phyloP scores from a whole-genome alignment of 2,113 vertebrate genomes.

The Atherinomorus stipes region DNA sequence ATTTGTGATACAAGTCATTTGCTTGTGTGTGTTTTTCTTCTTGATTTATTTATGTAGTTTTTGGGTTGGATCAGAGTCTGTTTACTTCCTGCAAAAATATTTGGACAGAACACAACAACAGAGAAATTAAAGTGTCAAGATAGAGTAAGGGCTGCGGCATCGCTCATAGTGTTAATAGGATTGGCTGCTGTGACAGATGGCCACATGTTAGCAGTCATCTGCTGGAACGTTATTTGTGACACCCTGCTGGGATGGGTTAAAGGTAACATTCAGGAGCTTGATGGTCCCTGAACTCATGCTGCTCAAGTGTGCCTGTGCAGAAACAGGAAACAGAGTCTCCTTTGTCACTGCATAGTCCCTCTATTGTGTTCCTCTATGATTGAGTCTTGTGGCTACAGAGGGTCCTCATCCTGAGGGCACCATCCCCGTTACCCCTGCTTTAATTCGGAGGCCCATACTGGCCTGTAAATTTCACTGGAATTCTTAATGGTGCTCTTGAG shows the following conservation, averaged over 20 bases:
- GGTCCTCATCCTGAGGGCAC: constrained; percentile 68
- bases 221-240: constrained; percentile 35
- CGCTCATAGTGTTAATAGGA: constrained; percentile 3
- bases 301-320: constrained; percentile 51
- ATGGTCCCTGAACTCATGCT: constrained; percentile 39
- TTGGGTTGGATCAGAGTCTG: constrained; percentile 16
- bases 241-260: constrained; percentile 55
- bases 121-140: constrained; percentile 8
- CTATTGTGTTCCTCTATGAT: constrained; percentile 67
- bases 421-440: constrained; percentile 50
- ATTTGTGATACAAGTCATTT: constrained; percentile 53
- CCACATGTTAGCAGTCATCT: constrained; percentile 20
- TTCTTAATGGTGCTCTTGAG: constrained; percentile 64
- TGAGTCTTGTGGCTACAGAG: constrained; percentile 35
- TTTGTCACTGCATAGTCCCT: constrained; percentile 71
- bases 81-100: constrained; percentile 32
- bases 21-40: constrained; percentile 47
- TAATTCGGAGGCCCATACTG: constrained; percentile 57
- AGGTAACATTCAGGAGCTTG: constrained; percentile 54
- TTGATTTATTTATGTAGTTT: constrained; percentile 42
- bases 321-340: constrained; percentile 68
- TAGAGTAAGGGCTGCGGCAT: not conserved
- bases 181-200: constrained; percentile 22
- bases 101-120: constrained; percentile 19
- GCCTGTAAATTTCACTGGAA: constrained; percentile 70